phyloP scores from a whole-genome alignment of 2,113 vertebrate species.

The Octodon degus region DNA sequence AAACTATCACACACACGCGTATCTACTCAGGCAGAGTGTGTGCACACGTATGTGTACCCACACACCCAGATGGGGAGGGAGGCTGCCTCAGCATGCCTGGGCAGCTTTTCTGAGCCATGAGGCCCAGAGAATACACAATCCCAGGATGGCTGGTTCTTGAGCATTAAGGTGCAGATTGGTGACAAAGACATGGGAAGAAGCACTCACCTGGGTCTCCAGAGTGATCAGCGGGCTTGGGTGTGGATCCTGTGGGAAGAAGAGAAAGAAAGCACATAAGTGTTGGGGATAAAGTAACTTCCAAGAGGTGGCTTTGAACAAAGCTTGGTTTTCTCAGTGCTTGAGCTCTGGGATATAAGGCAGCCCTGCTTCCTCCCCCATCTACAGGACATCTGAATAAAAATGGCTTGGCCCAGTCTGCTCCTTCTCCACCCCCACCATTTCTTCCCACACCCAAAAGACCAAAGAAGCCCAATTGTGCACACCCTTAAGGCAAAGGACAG shows the following conservation, averaged over 20 bases:
- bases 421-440: too few relatives aligned
- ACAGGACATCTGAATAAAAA: not conserved
- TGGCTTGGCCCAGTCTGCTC: not conserved
- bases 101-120: not conserved
- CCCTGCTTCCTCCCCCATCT: not conserved
- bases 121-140: not conserved
- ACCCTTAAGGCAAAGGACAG: not conserved
- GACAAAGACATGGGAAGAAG: not conserved
- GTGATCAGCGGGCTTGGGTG: constrained; percentile 82
- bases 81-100: accelerated
- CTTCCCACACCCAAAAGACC: not conserved
- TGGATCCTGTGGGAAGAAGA: constrained; percentile 79
- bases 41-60: accelerated
- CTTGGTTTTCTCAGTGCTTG: not conserved
- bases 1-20: not conserved
- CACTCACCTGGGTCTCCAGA: constrained; percentile 84
- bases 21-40: not conserved
- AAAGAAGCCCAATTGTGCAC: not conserved
- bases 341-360: accelerated
- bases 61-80: not conserved
- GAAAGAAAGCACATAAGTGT: not conserved
- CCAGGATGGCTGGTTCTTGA: not conserved
- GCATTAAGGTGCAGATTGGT: not conserved
- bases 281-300: not conserved
- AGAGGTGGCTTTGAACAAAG: not conserved